A percentile compares a stretch with the other conserved stretches of the same genome.
Conservation (phyloP, 2,113 vertebrate species). For the Erinaceus europaeus region DNA sequence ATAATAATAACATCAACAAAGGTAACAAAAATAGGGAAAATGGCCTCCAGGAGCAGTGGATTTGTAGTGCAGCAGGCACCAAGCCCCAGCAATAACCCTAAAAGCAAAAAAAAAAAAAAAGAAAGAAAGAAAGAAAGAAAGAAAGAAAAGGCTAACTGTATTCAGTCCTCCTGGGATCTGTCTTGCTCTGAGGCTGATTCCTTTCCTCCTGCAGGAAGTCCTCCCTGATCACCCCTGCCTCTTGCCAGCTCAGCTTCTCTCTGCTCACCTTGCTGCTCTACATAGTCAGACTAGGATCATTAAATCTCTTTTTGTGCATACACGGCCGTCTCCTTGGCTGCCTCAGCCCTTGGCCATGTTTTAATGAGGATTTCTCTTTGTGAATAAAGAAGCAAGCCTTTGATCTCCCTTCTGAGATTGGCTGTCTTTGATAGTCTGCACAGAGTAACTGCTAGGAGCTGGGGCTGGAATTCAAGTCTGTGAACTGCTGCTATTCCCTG, state of each 20-base stretch:
- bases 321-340: not conserved
- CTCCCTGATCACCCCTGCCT: not conserved
- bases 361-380: constrained; percentile 50
- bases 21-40: no score
- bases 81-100: no score
- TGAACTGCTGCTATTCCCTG: not conserved
- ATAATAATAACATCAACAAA: no score
- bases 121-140: no score
- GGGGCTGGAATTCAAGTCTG: not conserved
- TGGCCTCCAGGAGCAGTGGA: no score
- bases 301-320: not conserved
- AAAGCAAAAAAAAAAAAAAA: no score
- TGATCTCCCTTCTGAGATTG: constrained; percentile 47
- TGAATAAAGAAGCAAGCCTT: constrained; percentile 48
- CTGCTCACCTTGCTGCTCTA: not conserved
- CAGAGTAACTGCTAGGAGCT: not conserved
- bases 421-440: constrained; percentile 42
- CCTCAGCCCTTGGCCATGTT: constrained; percentile 29
- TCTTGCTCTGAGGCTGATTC: not conserved
- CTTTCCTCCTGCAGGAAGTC: constrained; percentile 18
- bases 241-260: not conserved
- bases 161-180: not conserved
- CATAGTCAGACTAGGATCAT: not conserved
- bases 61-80: no score
- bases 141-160: no score